Evolutionary conservation across 2,113 vertebrate species (phyloP).

Genomic region (Ictalurus punctatus): DNA sequence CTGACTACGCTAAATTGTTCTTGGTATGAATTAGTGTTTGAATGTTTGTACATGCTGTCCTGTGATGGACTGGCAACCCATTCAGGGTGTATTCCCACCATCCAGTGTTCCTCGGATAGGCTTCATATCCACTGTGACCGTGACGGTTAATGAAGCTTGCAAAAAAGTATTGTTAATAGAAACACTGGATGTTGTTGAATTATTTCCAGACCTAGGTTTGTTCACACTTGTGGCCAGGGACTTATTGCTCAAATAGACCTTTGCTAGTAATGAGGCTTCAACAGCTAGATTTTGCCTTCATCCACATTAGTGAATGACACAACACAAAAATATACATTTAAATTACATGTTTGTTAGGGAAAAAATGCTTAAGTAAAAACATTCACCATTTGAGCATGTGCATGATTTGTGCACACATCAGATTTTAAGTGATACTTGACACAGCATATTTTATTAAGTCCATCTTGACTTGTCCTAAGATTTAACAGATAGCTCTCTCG

Average conservation of each 20-base stretch:
- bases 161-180: neutral
- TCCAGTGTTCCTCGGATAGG: neutral
- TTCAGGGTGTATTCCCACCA: neutral
- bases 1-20: no score
- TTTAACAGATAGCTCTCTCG: no score
- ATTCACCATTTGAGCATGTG: neutral
- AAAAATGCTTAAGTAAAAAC: neutral
- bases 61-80: neutral
- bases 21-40: neutral
- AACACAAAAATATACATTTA: neutral
- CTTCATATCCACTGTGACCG: neutral
- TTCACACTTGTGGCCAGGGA: neutral
- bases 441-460: neutral
- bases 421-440: neutral
- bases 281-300: neutral
- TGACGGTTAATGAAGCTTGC: neutral
- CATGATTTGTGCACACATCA: neutral
- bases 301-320: neutral
- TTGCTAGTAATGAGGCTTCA: neutral
- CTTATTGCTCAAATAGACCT: neutral
- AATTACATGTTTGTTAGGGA: no score
- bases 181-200: neutral
- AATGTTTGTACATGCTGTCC: neutral
- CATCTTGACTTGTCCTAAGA: neutral
- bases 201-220: neutral